phyloP scores from a whole-genome alignment of 2,888 invertebrate genomes.

The Macaria notata region DNA sequence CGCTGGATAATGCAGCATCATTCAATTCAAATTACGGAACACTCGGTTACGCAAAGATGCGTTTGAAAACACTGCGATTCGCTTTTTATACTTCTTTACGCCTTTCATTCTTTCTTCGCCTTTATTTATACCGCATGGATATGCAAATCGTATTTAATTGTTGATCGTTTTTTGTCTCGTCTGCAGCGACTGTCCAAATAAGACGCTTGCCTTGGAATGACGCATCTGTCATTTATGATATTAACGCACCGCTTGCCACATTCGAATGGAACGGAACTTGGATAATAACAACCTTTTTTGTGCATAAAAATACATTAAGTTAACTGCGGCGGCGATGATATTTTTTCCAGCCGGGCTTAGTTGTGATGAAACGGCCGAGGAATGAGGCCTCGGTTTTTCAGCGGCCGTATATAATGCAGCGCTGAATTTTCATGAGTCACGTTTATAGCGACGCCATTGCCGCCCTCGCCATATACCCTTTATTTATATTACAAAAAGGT shows the following conservation, averaged over 20 bases:
- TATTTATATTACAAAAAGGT: constrained; percentile 68
- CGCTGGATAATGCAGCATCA: constrained; percentile 45
- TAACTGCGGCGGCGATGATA: constrained; percentile 51
- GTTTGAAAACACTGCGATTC: constrained; percentile 58
- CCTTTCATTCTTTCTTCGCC: constrained; percentile 55
- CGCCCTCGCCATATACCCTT: constrained; percentile 57
- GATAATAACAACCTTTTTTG: constrained; percentile 61
- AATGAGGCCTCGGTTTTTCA: constrained; percentile 59
- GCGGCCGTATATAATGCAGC: constrained; percentile 52
- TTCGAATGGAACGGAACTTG: constrained; percentile 54
- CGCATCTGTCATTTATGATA: constrained; percentile 78
- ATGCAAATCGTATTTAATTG: constrained; percentile 75
- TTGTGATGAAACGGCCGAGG: constrained; percentile 59
- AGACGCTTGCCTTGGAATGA: constrained; percentile 56
- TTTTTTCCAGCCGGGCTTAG: constrained; percentile 46
- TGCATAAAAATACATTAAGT: constrained; percentile 47
- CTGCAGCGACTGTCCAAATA: constrained; percentile 42
- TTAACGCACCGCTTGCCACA: constrained; percentile 67
- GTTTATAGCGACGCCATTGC: constrained; percentile 69
- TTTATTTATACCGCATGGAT: constrained; percentile 59
- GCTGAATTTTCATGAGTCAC: constrained; percentile 77
- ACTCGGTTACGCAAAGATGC: constrained; percentile 69
- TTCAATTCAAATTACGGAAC: constrained; percentile 65
- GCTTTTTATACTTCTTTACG: constrained; percentile 44
- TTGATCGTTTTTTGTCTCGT: constrained; percentile 54